These are phyloP conservation scores for Cantharis rustica DNA, from an alignment of 2,888 invertebrate genomes.

Conservation along the genomic window DNA sequence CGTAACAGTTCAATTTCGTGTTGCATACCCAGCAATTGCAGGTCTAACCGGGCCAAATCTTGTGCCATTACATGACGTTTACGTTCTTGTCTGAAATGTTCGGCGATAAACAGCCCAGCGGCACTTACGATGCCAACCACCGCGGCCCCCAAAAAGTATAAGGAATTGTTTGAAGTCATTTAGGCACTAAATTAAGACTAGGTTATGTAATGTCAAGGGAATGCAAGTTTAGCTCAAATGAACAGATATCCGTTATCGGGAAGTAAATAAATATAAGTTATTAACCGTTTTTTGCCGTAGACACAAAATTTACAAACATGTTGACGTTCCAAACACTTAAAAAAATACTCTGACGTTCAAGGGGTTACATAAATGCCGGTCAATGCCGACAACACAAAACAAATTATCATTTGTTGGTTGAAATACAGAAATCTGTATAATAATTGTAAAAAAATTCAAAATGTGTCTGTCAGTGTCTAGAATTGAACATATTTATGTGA, in stretches of 20 bases:
- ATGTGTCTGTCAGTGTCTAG: too few species aligned
- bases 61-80: conserved; percentile 47
- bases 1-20: conserved; percentile 47
- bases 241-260: neutral
- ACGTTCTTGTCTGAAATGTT: conserved; percentile 50
- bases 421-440: too few species aligned
- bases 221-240: neutral
- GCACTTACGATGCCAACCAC: conserved; percentile 52
- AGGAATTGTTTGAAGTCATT: conserved; percentile 29
- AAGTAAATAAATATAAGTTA: neutral
- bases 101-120: conserved; percentile 50
- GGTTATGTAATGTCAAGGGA: neutral
- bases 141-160: conserved; percentile 48
- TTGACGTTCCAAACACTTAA: neutral
- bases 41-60: conserved; percentile 50
- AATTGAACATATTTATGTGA: too few species aligned
- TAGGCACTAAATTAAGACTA: neutral
- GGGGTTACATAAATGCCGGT: neutral
- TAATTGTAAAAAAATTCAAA: too few species aligned
- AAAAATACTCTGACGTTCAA: neutral
- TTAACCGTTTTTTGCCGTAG: neutral
- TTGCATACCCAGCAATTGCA: conserved; percentile 45
- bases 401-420: too few species aligned
- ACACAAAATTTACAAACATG: neutral
- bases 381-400: neutral